Evolutionary conservation across 1,140 invertebrate genomes (phyloP).

Genomic region (Lordiphosa stackelbergi): DNA sequence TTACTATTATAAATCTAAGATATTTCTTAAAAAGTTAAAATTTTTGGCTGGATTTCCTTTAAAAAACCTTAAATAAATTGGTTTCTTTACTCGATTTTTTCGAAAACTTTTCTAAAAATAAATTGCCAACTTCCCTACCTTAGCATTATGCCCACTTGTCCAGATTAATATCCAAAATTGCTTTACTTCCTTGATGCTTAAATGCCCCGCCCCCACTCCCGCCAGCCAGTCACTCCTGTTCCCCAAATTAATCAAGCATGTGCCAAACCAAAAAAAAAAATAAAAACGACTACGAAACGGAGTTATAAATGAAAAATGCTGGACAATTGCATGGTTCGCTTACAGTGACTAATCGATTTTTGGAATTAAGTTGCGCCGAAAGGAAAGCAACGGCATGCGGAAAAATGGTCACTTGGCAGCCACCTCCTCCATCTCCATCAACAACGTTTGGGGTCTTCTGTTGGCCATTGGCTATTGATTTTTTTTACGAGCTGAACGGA

Average conservation of each 20-base stretch:
- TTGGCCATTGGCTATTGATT: conserved; percentile 54
- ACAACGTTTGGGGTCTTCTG: conserved; percentile 35
- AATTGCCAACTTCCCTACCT: background rate
- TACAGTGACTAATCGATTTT: conserved; percentile 73
- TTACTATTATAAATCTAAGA: too few relatives aligned
- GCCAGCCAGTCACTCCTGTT: background rate
- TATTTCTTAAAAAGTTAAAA: too few relatives aligned
- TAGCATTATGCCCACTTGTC: too few relatives aligned
- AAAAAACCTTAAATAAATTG: too few relatives aligned
- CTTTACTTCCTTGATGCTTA: conserved; percentile 45
- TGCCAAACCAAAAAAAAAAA: conserved; percentile 28
- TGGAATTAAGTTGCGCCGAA: conserved; percentile 52
- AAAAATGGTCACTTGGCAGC: conserved; percentile 42
- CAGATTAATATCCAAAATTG: conserved; percentile 18
- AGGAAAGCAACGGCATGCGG: conserved; percentile 46
- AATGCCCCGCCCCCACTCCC: conserved; percentile 1
- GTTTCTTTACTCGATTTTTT: background rate
- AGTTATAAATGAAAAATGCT: conserved; percentile 56
- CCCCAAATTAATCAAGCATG: conserved; percentile 47
- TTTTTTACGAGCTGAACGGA: conserved; percentile 39
- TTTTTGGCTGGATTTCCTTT: too few relatives aligned
- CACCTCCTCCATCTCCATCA: conserved; percentile 30
- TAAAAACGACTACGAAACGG: conserved; percentile 24
- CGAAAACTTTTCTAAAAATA: background rate
- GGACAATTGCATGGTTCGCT: conserved; percentile 62